phyloP scores from a whole-genome alignment of 2,888 invertebrate species.

The Harpalus rufipes region DNA sequence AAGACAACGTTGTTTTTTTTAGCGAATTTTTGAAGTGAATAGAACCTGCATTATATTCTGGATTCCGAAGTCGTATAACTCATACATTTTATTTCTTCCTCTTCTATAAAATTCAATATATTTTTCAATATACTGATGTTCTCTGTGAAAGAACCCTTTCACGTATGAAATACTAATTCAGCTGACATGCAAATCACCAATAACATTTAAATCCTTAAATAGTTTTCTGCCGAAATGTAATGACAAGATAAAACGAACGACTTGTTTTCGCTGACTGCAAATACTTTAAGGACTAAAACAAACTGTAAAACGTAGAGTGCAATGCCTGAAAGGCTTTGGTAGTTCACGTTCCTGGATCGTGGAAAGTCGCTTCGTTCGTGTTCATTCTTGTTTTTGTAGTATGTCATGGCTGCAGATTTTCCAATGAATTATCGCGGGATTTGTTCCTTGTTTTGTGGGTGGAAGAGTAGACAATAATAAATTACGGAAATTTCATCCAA shows the following conservation, averaged over 20 bases:
- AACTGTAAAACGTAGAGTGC: conserved; percentile 33
- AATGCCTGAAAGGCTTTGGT: conserved; percentile 24
- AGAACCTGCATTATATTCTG: neutral
- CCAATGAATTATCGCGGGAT: conserved; percentile 36
- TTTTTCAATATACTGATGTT: neutral
- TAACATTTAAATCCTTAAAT: neutral
- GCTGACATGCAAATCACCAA: neutral
- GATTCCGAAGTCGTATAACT: neutral
- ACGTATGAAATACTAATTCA: neutral
- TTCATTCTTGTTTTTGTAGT: conserved; percentile 14
- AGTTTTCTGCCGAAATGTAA: neutral
- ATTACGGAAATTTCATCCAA: neutral
- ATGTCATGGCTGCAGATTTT: conserved; percentile 22
- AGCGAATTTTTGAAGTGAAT: neutral
- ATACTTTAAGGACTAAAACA: conserved; percentile 4
- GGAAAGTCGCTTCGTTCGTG: conserved; percentile 19
- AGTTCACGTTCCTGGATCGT: conserved; percentile 18
- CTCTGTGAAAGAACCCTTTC: neutral
- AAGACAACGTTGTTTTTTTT: neutral
- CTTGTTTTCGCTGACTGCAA: conserved; percentile 28
- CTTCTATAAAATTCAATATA: neutral
- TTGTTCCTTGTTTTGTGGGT: conserved; percentile 24
- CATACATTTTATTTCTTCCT: neutral
- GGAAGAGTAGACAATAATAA: conserved; percentile 14
- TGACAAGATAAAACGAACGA: neutral